Base-by-base conservation (phyloP, 2,113 vertebrate genomes). In the Hippocampus comes region DNA sequence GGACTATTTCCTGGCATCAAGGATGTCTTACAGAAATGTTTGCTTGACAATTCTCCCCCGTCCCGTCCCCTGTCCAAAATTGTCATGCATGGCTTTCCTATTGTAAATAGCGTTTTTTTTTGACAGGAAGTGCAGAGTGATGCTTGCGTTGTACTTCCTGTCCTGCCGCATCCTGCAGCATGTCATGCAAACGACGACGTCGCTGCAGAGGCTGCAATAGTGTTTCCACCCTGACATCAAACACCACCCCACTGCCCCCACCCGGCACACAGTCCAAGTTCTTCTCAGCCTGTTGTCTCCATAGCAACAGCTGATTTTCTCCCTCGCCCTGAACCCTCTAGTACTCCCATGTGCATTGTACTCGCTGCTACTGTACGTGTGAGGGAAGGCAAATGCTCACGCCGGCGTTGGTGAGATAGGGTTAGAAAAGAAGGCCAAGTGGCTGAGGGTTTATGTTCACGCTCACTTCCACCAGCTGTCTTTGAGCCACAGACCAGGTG, bases 401-500 rank as follows among this genome's bases (percentile, higher is more conserved):
- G 9, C 64, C 55, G 67, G 49, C 73, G 72, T 68, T 75, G 72
- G 72, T 71, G 80, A 76, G 86, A 67, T 80, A 79, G 85, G 79
- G 89, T 86, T 81, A 75, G 80, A 43, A 63, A 69, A 60, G 55
- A 74, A 66, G 75, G 71, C 77, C 46, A 17, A 70, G 81, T 83
- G 72, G 85, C 73, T 20, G 84, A 78, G 78, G 70, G 78, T 83
- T 87, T 85, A 82, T 79, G 76, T 87, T 84, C 84, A 67, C 25
- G 64, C 81, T 86, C 79, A 34, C 84, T 87, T 79, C 83, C 87
- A 90, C 90, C 92, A 93, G 92, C 92, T 93, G 92, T 93, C 91
- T 92, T 89, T 86, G 87, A 80, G 89, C 83, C 85, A 87, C 73
- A 73, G 86, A 90, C 90, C 93, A 93, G 93, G 92, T 94, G 92